Evolutionary conservation across 2,113 vertebrate species (phyloP).

Genomic region (Phasianus colchicus): DNA sequence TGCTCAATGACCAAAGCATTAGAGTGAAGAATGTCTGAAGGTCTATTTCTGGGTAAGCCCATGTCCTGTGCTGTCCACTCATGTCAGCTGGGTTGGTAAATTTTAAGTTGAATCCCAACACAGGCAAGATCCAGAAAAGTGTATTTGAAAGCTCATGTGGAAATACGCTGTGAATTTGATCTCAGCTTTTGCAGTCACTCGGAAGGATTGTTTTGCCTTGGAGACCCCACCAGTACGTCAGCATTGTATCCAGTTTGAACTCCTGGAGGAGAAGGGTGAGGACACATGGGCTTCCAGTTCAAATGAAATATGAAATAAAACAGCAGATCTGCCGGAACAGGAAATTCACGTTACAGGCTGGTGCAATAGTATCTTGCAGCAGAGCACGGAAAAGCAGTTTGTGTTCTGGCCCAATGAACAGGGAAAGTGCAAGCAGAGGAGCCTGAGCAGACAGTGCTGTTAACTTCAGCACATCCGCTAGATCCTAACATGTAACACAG

Average conservation of each 20-base stretch:
- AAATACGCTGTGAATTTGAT: neutral
- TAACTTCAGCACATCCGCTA: neutral
- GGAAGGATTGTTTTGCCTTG: neutral
- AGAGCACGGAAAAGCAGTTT: neutral
- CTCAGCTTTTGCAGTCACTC: neutral
- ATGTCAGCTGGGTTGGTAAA: neutral
- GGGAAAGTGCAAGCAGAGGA: neutral
- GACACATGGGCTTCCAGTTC: accelerated
- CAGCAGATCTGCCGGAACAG: neutral
- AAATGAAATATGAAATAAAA: neutral
- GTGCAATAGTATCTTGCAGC: neutral
- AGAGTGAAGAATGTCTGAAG: neutral
- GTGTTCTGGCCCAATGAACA: neutral
- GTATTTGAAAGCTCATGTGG: neutral
- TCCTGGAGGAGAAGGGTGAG: neutral
- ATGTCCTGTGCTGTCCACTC: neutral
- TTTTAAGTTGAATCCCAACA: neutral
- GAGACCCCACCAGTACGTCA: neutral
- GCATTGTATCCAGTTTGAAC: neutral
- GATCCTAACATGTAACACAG: neutral
- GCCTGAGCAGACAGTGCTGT: neutral
- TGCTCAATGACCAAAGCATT: neutral
- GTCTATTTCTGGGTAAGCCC: neutral
- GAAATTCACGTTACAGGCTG: neutral
- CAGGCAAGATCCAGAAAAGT: accelerated